These are phyloP conservation scores for Pocillopora meandrina DNA, from an alignment of 92 coral and sea anemone genomes.

Conservation along the genomic window DNA sequence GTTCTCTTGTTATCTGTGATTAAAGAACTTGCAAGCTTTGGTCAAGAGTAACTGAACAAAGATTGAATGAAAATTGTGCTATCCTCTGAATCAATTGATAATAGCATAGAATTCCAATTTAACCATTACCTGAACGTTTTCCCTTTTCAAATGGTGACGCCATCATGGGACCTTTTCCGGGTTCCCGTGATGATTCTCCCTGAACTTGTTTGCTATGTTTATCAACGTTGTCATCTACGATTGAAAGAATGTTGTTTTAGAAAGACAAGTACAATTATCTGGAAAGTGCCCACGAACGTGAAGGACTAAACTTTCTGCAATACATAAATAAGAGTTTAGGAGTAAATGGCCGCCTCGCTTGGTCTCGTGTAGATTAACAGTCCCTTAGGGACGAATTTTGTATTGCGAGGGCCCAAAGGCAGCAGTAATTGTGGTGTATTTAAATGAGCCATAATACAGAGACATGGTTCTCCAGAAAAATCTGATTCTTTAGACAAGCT, in stretches of 20 bases:
- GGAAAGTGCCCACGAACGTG: too few species aligned
- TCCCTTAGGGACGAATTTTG: too few species aligned
- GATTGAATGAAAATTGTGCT: background rate
- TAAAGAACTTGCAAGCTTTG: too few species aligned
- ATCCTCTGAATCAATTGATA: background rate
- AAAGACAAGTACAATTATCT: background rate
- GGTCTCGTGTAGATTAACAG: too few species aligned
- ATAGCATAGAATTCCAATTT: background rate
- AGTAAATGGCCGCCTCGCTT: too few species aligned
- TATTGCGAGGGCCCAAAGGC: too few species aligned
- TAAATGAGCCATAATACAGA: too few species aligned
- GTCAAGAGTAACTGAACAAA: background rate
- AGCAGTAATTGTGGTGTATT: accelerated
- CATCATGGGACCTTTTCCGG: background rate
- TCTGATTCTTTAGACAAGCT: too few species aligned
- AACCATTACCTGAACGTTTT: background rate
- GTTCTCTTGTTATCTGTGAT: too few species aligned
- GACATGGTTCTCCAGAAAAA: too few species aligned
- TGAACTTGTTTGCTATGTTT: background rate
- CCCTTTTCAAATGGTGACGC: background rate
- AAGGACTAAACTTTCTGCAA: accelerated
- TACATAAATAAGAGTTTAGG: too few species aligned
- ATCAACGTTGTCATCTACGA: background rate
- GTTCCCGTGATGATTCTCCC: background rate
- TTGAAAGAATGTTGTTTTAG: background rate